Evolutionary conservation across 2,113 vertebrate species (phyloP).

Genomic region (Stegostoma tigrinum): DNA sequence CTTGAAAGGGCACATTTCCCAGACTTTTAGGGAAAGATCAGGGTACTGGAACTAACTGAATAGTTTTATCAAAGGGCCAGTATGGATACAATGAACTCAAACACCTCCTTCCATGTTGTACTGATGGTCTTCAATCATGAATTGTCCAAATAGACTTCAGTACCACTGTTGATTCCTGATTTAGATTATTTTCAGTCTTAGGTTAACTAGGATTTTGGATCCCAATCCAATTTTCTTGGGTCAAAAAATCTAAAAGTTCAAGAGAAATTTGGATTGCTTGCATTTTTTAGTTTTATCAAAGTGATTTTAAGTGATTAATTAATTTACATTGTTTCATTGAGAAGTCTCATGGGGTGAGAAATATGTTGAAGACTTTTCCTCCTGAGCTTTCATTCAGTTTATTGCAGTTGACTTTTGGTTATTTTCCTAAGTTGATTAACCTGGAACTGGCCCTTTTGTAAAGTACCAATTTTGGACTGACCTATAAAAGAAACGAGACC

Average conservation of each 20-base stretch:
- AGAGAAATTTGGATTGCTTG: background rate
- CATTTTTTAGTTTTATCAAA: too few species aligned
- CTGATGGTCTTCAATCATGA: background rate
- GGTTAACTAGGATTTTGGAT: background rate
- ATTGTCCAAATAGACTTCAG: background rate
- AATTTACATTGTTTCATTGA: background rate
- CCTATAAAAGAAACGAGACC: background rate
- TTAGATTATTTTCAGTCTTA: background rate
- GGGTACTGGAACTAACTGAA: too few species aligned
- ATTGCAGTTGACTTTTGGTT: background rate
- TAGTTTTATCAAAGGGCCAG: too few species aligned
- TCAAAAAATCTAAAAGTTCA: background rate
- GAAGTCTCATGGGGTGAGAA: background rate
- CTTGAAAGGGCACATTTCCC: too few species aligned
- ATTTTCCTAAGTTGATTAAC: background rate
- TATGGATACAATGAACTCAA: too few species aligned
- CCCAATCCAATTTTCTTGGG: background rate
- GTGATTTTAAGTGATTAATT: too few species aligned
- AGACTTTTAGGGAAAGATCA: too few species aligned
- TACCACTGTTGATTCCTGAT: background rate
- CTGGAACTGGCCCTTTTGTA: too few species aligned
- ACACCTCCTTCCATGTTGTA: background rate
- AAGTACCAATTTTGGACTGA: too few species aligned
- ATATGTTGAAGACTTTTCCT: background rate
- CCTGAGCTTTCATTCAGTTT: background rate